Base-by-base conservation (phyloP, 2,797 vertebrate genomes). In the Ptychadena robeensis region DNA sequence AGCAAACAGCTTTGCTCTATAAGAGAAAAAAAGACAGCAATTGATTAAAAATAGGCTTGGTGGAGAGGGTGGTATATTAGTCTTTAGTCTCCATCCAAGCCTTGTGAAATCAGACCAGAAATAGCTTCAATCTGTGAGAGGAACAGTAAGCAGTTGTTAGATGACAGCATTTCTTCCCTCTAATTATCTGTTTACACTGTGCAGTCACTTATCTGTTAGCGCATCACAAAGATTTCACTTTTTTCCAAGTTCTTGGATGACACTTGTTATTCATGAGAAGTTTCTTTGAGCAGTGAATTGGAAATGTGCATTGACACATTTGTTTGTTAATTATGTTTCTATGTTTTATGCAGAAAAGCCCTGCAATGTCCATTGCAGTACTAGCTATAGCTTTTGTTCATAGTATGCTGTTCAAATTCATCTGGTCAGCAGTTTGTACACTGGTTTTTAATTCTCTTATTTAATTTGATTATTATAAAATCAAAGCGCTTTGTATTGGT, bases 31-130 rank as follows among this genome's bases (percentile, higher is more conserved):
- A 89, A 89, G 85, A 69, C 87, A 87, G 37, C 37, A 85, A 87
- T 83, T 34, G 83, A 89, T 89, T 86, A 90, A 90, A 89, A 86
- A 83, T 91, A 85, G 83, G 87, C 87, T 81, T 86, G 85, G 79
- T 88, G 88, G 86, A 87, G 88, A 89, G 79, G 85, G 85, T 86
- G 90, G 87, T 88, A 86, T 90, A 89, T 86, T 85, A 87, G 80
- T 88, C 88, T 89, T 86, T 85, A 87, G 80, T 88, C 88, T 89
- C 86, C 90, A 88, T 89, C 88, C 81, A 79, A 57, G 89, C 83
- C 86, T 92, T 77, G 78, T 86, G 85, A 91, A 90, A 90, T 91
- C 88, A 90, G 88, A 86, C 88, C 86, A 87, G 70, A 67, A 88
- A 87, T 85, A 86, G 83, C 85, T 88, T 73, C 87, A 87, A 86